Conservation (phyloP, 2,113 vertebrate genomes). For the Sinocyclocheilus grahami region DNA sequence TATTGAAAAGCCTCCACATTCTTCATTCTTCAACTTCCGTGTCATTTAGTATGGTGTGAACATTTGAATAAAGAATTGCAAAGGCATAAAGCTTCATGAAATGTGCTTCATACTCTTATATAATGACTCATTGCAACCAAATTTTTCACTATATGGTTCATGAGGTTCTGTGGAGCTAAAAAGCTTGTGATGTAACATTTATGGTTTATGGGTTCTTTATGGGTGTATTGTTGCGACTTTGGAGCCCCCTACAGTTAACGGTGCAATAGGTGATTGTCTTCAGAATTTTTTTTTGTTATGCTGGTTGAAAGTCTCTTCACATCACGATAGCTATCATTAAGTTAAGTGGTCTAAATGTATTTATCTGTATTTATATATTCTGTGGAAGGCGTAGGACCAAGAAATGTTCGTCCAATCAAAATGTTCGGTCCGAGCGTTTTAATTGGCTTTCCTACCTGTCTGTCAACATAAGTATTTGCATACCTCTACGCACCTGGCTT, state of each 20-base stretch:
- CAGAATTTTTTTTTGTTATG: too few species aligned
- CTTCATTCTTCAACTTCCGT: neutral
- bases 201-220: neutral
- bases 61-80: constrained; percentile 1
- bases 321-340: too few species aligned
- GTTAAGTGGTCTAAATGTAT: too few species aligned
- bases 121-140: neutral
- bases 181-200: neutral
- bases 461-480: too few species aligned
- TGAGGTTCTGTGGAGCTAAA: neutral
- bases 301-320: too few species aligned
- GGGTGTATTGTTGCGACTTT: neutral
- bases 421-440: too few species aligned
- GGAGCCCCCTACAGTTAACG: neutral
- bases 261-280: too few species aligned
- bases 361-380: too few species aligned
- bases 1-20: neutral
- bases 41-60: neutral
- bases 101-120: constrained; percentile 4
- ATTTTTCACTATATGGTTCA: neutral
- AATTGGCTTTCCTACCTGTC: too few species aligned
- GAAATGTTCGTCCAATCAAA: too few species aligned
- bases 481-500: too few species aligned
- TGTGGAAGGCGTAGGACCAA: too few species aligned
- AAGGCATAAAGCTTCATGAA: neutral